Percentiles rank a stretch among this genome's conserved stretches.
Evolutionary conservation across 2,113 vertebrate genomes (phyloP).

Genomic region (Lipophrys pholis): DNA sequence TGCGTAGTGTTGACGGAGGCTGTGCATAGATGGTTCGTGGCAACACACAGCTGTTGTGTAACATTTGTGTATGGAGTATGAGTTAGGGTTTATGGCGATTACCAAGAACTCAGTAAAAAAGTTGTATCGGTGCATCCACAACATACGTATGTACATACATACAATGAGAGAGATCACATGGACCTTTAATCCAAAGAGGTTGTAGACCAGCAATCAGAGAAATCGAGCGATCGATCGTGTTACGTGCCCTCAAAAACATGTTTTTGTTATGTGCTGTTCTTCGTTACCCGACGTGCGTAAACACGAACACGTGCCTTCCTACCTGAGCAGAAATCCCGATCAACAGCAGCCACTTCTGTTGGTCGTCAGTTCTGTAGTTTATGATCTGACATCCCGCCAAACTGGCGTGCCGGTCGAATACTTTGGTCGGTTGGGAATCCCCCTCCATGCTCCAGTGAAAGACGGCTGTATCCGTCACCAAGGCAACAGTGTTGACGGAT

Average conservation of each 20-base stretch:
- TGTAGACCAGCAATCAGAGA: too few species aligned
- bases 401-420: slow-evolving; percentile 92
- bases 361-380: slow-evolving; percentile 92
- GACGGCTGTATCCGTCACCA: slow-evolving; percentile 91
- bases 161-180: too few species aligned
- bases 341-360: slow-evolving; percentile 93
- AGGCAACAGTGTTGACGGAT: slow-evolving; percentile 90
- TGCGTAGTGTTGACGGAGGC: too few species aligned
- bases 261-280: background rate
- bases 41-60: too few species aligned
- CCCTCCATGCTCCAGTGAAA: slow-evolving; percentile 97
- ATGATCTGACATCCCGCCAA: slow-evolving; percentile 93
- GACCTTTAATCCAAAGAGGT: too few species aligned
- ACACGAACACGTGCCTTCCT: slow-evolving; percentile 28
- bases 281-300: background rate
- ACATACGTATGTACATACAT: too few species aligned
- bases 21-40: too few species aligned
- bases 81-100: too few species aligned
- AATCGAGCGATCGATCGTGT: background rate
- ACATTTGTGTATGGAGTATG: too few species aligned
- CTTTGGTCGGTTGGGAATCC: slow-evolving; percentile 91
- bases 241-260: background rate
- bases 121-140: too few species aligned
- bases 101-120: too few species aligned
- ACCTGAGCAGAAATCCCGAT: slow-evolving; percentile 95